Evolutionary conservation across 2,797 vertebrate genomes (phyloP).

Genomic region (Acipenser oxyrinchus): DNA sequence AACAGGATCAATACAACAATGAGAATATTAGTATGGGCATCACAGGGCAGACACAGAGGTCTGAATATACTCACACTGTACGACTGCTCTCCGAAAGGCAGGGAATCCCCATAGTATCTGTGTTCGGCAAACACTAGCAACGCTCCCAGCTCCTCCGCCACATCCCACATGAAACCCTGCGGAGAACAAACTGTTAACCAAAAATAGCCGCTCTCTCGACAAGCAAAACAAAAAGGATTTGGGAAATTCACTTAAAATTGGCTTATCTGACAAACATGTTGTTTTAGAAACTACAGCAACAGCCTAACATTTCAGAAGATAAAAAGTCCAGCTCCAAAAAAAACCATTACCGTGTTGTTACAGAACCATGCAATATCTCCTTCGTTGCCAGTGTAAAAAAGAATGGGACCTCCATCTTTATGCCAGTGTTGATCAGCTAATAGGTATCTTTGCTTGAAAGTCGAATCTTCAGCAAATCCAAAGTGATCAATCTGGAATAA

Average conservation of each 20-base stretch:
- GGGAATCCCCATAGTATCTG: constrained; percentile 88
- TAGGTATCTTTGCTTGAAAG: constrained; percentile 84
- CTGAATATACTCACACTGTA: constrained; percentile 62
- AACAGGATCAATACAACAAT: no score
- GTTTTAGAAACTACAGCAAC: no score
- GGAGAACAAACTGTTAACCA: background rate
- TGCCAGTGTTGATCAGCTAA: constrained; percentile 73
- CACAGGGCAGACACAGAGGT: background rate
- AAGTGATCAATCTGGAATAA: constrained; percentile 85
- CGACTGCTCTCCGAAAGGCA: constrained; percentile 84
- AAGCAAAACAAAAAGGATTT: background rate
- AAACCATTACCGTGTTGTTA: constrained; percentile 81
- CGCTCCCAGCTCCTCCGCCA: constrained; percentile 77
- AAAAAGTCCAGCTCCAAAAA: background rate
- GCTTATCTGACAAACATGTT: no score
- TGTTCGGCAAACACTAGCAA: constrained; percentile 96
- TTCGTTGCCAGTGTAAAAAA: constrained; percentile 96
- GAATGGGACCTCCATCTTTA: constrained; percentile 62
- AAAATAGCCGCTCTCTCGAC: constrained; percentile 8
- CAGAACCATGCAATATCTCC: constrained; percentile 95
- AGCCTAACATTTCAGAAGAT: no score
- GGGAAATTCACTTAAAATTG: background rate
- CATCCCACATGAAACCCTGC: constrained; percentile 96
- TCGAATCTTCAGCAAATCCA: constrained; percentile 74
- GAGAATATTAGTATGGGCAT: no score